Evolutionary conservation across 1,140 invertebrate genomes (phyloP).

Genomic region (Bursaphelenchus mucronatus): DNA sequence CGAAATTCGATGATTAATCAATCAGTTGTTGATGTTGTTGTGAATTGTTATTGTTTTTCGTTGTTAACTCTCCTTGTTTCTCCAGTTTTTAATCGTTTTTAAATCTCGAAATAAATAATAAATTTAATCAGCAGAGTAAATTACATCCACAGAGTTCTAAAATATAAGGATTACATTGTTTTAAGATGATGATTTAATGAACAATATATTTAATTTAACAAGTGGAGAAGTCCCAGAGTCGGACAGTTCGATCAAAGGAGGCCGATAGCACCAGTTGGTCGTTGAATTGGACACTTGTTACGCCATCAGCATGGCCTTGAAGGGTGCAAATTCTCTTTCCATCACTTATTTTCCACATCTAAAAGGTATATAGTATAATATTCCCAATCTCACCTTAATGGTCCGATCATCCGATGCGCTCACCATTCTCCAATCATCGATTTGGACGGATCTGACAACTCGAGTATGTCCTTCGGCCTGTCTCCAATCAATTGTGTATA

Average conservation of each 20-base stretch:
- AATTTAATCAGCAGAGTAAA: too few species aligned
- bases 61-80: too few species aligned
- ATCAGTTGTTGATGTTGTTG: conserved; percentile 3
- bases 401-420: conserved; percentile 67
- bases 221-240: conserved; percentile 65
- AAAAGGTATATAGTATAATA: conserved; percentile 24
- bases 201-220: too few species aligned
- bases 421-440: conserved; percentile 65
- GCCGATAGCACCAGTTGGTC: conserved; percentile 66
- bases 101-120: too few species aligned
- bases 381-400: conserved; percentile 63
- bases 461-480: conserved; percentile 66
- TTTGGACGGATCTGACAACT: conserved; percentile 65
- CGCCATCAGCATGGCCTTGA: conserved; percentile 66
- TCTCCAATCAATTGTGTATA: conserved; percentile 67
- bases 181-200: too few species aligned
- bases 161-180: too few species aligned
- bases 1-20: conserved; percentile 44
- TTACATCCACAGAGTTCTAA: too few species aligned
- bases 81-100: too few species aligned
- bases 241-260: conserved; percentile 66
- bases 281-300: conserved; percentile 66
- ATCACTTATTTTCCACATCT: conserved; percentile 65
- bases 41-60: conserved; percentile 2
- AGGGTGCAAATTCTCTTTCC: conserved; percentile 65